phyloP scores from a whole-genome alignment of 2,797 vertebrate genomes.

The Halcyon smyrnensis region DNA sequence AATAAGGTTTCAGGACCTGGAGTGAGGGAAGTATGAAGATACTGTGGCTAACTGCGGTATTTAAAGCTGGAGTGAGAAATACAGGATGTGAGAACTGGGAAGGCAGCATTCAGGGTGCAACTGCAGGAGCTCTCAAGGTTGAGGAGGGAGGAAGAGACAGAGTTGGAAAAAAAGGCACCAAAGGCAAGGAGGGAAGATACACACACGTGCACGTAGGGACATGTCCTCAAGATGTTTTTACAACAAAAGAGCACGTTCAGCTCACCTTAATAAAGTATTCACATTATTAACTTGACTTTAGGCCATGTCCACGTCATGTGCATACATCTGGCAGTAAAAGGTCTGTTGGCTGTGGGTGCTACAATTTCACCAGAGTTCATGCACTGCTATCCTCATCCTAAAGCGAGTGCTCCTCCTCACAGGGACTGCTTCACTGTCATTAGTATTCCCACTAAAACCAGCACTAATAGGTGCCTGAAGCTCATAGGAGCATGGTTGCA shows the following conservation, averaged over 20 bases:
- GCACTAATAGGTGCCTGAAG: not conserved
- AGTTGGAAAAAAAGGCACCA: not conserved
- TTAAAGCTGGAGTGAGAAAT: not conserved
- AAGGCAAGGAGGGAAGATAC: not conserved
- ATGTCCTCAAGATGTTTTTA: slow-evolving; percentile 18
- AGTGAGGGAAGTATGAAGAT: not conserved
- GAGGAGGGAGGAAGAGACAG: not conserved
- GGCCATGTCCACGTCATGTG: not conserved
- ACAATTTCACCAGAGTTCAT: not conserved
- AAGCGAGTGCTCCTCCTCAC: not conserved
- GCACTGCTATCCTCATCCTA: not conserved
- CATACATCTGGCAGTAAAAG: not conserved
- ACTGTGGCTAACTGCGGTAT: not conserved
- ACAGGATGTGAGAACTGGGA: not conserved
- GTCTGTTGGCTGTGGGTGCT: not conserved
- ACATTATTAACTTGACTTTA: slow-evolving; percentile 33
- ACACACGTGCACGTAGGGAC: not conserved
- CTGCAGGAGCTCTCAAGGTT: not conserved
- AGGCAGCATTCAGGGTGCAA: not conserved
- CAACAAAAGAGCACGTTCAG: not conserved
- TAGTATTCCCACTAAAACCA: not conserved
- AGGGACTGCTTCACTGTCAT: not conserved
- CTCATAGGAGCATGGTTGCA: not conserved
- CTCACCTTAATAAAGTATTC: slow-evolving; percentile 44
- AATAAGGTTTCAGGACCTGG: not conserved